Evolutionary conservation across 2,888 invertebrate species (phyloP), one percentile per base, ranked within the genome.

Genomic region (Chrysopilus asiliformis): DNA sequence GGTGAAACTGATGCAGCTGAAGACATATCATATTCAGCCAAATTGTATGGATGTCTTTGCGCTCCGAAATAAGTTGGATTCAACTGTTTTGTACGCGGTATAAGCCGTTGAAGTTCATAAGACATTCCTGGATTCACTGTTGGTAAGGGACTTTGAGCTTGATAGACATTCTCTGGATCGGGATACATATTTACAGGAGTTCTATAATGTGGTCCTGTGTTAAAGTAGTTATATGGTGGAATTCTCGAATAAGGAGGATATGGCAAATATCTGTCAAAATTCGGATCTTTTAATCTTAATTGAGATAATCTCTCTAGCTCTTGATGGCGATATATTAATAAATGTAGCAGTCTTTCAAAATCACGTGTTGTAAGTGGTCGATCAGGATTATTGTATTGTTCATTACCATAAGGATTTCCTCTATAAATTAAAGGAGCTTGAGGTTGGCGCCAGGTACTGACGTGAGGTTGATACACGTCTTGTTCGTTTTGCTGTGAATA

Each of bases 341-440:
- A 70, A 43, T 78, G 74, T 5, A 81, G 60, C 26, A 81, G 58
- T 32, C 73, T 66, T 50, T 78, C 76, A 41, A 80, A 72, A 52
- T 81, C 80, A 49, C 72, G 68, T 2, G 78, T 74, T 50, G 79
- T 79, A 3, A 80, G 71, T 6, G 80, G 80, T 8, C 79, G 72
- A 32, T 73, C 68, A 29, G 77, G 76, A 3, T 70, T 66, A 39
- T 71, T 66, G 39, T 71, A 66, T 42, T 71, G 71, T 16, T 68
- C 18, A 10, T 30, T 31, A 22, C 40, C 35, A 10, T 14, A 24
- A 15, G 20, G 20, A 7, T 12, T 10, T 17, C 18, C 27, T 10
- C 18, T 9, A 13, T n/a, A 32, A 31, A 12, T 26, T 22, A 16
- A 37, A 39, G 45, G 7, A 42, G 65, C 48, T 55, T 60, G 43